Evolutionary conservation across 2,797 vertebrate genomes (phyloP).

Genomic region (Prionace glauca): DNA sequence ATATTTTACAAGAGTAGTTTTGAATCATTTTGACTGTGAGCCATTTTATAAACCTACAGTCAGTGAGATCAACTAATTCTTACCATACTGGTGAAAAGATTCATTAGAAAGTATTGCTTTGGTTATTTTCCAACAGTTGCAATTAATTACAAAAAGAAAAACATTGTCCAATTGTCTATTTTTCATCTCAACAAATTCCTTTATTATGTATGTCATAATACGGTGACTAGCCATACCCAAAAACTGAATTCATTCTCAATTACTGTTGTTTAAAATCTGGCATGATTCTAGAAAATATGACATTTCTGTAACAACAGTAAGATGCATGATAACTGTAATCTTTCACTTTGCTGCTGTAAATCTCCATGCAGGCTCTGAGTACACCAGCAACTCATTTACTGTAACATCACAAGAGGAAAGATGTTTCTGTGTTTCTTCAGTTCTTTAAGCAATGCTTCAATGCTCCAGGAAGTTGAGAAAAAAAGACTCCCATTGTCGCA

Average conservation of each 20-base stretch:
- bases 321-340: constrained; percentile 12
- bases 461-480: constrained; percentile 22
- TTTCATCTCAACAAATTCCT: constrained; percentile 30
- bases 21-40: constrained; percentile 11
- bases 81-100: constrained; percentile 22
- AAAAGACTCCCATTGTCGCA: not conserved
- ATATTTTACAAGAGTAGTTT: not conserved
- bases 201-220: constrained; percentile 7
- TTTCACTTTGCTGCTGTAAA: not conserved
- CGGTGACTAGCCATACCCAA: not conserved
- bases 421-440: not conserved
- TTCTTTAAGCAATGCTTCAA: not conserved
- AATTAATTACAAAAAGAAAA: constrained; percentile 25
- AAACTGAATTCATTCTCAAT: constrained; percentile 12
- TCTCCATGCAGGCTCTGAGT: not conserved
- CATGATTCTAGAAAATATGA: no score
- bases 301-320: constrained; percentile 21
- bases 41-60: not conserved
- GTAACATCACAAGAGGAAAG: not conserved
- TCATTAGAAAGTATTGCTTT: not conserved
- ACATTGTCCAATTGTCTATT: not conserved
- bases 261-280: constrained; percentile 4
- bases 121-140: constrained; percentile 9
- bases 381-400: not conserved
- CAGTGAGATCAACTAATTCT: constrained; percentile 20